Evolutionary conservation across 2,888 invertebrate genomes (phyloP).

Genomic region (Palloptera scutellata): DNA sequence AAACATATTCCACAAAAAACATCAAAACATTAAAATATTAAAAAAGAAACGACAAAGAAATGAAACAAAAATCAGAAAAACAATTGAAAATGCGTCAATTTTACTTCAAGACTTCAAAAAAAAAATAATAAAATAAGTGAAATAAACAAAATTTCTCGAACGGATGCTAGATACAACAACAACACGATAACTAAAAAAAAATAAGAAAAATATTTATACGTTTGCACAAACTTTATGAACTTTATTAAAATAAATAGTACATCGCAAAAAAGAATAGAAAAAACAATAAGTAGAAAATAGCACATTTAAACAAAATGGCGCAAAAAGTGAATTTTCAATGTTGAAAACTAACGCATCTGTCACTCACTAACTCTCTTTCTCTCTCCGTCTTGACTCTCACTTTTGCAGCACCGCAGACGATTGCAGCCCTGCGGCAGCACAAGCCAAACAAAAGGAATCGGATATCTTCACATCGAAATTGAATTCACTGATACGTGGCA

Average conservation of each 20-base stretch:
- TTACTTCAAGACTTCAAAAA: neutral
- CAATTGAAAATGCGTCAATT: conserved; percentile 5
- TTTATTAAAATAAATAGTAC: neutral
- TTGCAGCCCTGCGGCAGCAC: conserved; percentile 66
- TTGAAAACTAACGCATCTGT: too few relatives aligned
- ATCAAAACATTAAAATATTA: too few relatives aligned
- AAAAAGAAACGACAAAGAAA: neutral
- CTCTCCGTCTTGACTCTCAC: neutral
- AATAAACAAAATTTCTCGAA: too few relatives aligned
- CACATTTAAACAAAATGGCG: too few relatives aligned
- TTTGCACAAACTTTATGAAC: neutral
- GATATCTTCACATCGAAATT: conserved; percentile 62
- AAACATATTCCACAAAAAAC: neutral
- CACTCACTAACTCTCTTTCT: neutral
- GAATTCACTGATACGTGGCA: conserved; percentile 58
- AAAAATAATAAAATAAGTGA: too few relatives aligned
- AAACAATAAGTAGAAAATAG: too few relatives aligned
- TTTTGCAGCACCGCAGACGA: conserved; percentile 69
- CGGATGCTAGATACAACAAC: neutral
- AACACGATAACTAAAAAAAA: neutral
- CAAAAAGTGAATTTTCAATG: neutral
- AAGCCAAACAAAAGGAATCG: conserved; percentile 56
- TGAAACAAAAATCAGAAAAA: neutral
- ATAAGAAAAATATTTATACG: neutral
- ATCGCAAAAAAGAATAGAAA: neutral